Percentiles rank a stretch among this genome's conserved stretches.
Evolutionary conservation across 92 coral and sea anemone genomes (phyloP).

Genomic region (Virgularia gustaviana): DNA sequence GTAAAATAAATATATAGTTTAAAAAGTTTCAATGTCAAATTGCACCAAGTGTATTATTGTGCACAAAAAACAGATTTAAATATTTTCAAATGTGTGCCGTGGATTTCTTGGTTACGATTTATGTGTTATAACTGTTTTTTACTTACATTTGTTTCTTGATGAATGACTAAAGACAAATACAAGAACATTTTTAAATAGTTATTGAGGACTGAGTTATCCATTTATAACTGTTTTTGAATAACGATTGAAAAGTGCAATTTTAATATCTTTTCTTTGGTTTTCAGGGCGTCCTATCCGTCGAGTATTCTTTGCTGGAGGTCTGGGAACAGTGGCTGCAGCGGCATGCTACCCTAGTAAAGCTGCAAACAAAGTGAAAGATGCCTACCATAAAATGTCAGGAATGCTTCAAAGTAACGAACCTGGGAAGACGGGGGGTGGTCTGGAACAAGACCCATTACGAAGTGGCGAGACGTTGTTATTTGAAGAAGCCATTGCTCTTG

Average conservation of each 20-base stretch:
- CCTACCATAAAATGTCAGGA: slow-evolving; percentile 53
- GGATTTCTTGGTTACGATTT: too few species aligned
- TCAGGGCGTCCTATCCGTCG: slow-evolving; percentile 89
- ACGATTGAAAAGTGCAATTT: too few species aligned
- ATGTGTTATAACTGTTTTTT: too few species aligned
- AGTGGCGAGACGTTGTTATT: slow-evolving; percentile 17
- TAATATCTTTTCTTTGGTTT: too few species aligned
- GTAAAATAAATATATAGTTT: too few species aligned
- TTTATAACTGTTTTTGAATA: too few species aligned
- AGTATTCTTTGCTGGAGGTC: slow-evolving; percentile 70
- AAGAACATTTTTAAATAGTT: background rate
- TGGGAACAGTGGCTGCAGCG: slow-evolving; percentile 77
- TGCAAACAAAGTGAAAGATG: slow-evolving; percentile 52
- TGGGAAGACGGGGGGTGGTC: background rate
- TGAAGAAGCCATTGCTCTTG: slow-evolving; percentile 21
- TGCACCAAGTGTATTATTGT: too few species aligned
- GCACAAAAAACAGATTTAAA: too few species aligned
- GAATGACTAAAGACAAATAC: background rate
- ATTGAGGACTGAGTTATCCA: background rate
- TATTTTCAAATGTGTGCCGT: too few species aligned
- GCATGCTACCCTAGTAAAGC: slow-evolving; percentile 86
- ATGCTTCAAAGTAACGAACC: slow-evolving; percentile 33
- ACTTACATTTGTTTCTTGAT: background rate
- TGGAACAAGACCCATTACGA: slow-evolving; percentile 22
- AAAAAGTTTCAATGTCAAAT: too few species aligned